phyloP scores from a whole-genome alignment of 2,888 invertebrate genomes.

The Heteropelma amictum region DNA sequence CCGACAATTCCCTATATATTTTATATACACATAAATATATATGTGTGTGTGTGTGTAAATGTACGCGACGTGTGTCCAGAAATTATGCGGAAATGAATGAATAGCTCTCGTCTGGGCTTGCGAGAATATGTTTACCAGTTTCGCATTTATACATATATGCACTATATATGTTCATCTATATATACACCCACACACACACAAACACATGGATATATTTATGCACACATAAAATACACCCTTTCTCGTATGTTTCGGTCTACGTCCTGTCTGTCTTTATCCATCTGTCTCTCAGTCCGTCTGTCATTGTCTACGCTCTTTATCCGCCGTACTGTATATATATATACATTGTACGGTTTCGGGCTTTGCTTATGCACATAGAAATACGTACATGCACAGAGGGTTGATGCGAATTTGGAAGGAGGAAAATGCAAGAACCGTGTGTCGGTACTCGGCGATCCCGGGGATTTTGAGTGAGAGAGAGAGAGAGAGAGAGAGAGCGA shows the following conservation, averaged over 20 bases:
- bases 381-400: not conserved
- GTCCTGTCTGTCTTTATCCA: slow-evolving; percentile 50
- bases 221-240: not conserved
- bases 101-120: slow-evolving; percentile 36
- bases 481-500: not conserved
- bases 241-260: slow-evolving; percentile 8
- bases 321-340: slow-evolving; percentile 40
- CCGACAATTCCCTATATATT: no score
- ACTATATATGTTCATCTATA: no score
- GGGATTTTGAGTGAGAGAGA: slow-evolving; percentile 44
- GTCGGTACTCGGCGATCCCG: slow-evolving; percentile 44
- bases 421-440: slow-evolving; percentile 52
- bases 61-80: not conserved
- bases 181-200: not conserved
- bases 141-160: not conserved
- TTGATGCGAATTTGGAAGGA: slow-evolving; percentile 7
- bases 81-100: slow-evolving; percentile 50
- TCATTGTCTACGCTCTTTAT: slow-evolving; percentile 19
- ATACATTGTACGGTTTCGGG: slow-evolving; percentile 47
- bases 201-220: not conserved
- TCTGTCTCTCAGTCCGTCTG: slow-evolving; percentile 48
- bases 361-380: not conserved
- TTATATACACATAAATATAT: not conserved
- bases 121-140: slow-evolving; percentile 15
- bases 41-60: not conserved